Base-by-base conservation (phyloP, 2,888 invertebrate species). In the Trissoscelio sp. region DNA sequence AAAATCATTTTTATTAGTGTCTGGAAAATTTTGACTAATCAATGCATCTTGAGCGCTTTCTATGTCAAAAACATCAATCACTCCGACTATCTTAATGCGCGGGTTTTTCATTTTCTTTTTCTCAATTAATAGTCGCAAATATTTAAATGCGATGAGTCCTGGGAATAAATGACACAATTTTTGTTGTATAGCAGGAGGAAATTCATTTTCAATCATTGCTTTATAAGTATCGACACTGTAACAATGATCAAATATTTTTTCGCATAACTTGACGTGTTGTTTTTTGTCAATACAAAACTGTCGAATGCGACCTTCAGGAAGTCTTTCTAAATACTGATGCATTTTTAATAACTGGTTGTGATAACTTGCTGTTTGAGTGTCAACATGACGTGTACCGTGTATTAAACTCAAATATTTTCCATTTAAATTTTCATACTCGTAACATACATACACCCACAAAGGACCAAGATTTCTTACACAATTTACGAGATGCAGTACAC, bases 211-310 rank as follows among this genome's bases (percentile, higher is more conserved):
- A n/a, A n/a, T n/a, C 28, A 28, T 28, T 28, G 3, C 6, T 28
- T 28, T 81, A 53, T 82, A 82, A 1, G 64, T 48, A 6, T 79
- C 78, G 39, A 83, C 82, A 69, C 64, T 82, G 18, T 69, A 79
- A 24, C 64, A 42, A 57, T 66, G 12, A 0, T 64, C 11, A 9
- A 4, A 6, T 0, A 75, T 28, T n/a, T 6, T 34, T 46, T 79
- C 79, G 16, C 34, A 53, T 14, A 79, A 64, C 64, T 74, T 66
- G 7, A 82, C 75, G 48, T 74, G 66, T 64, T 66, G 44, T 70
- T 69, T 37, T 22, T 44, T 64, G 16, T 5, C 5, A 14, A 48
- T 34, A 37, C 48, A 66, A 34, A 51, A 31, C 0, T n/a, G 12
- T 3, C 62, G 28, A 20, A 82, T 62, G 22, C 16, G 5, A 7